Percentiles rank a stretch among this genome's conserved stretches.
Conservation (phyloP, 2,113 vertebrate species). For the Galeopterus variegatus region DNA sequence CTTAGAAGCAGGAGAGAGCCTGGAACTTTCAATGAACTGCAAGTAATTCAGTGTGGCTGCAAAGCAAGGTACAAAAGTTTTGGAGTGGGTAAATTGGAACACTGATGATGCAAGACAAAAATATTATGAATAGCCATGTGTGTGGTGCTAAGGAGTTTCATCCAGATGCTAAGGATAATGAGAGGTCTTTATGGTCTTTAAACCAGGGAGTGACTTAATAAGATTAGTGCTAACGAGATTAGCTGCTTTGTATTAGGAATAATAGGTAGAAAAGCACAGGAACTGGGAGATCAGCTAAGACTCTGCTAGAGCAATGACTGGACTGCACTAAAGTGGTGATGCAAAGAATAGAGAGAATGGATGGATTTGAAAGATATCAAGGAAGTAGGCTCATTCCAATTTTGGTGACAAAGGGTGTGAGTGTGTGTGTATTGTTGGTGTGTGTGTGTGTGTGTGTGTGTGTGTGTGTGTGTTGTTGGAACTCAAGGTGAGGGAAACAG, state of each 20-base stretch:
- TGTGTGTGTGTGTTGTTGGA: neutral
- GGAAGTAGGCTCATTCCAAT: neutral
- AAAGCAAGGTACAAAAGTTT: neutral
- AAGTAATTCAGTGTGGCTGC: neutral
- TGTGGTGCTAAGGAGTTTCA: neutral
- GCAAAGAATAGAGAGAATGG: neutral
- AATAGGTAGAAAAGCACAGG: neutral
- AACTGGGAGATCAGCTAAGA: neutral
- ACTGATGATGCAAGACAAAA: neutral
- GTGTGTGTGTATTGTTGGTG: too few relatives aligned
- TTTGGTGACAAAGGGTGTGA: neutral
- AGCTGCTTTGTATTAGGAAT: neutral
- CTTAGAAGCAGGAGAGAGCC: neutral
- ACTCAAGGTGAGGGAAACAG: neutral
- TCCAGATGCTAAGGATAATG: neutral
- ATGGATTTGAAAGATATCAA: neutral
- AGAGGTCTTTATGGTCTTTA: neutral
- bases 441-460: neutral
- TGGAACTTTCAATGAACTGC: neutral
- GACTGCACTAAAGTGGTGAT: neutral
- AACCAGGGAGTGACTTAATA: neutral
- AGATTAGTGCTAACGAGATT: neutral
- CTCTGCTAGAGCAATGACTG: neutral
- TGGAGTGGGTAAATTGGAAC: neutral
- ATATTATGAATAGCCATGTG: neutral